Conservation (phyloP, 2,797 vertebrate genomes). For the Luscinia megarhynchos region DNA sequence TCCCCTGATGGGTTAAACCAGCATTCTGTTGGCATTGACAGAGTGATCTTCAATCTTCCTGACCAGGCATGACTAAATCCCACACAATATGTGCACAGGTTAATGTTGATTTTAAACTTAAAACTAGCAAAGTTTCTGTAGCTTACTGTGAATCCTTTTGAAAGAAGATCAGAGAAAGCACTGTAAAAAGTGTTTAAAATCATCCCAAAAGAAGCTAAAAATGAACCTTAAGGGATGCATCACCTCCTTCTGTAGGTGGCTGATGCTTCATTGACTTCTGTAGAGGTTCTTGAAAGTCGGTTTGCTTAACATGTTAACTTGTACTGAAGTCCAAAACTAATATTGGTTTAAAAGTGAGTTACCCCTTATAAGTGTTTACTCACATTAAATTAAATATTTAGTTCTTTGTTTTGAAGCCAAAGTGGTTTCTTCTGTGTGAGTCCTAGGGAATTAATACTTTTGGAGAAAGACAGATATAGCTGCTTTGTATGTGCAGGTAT, state of each 20-base stretch:
- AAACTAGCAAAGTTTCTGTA: not conserved
- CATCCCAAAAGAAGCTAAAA: not conserved
- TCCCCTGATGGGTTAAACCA: not conserved
- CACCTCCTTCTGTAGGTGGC: not conserved
- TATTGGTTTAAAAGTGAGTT: not conserved
- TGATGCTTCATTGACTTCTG: not conserved
- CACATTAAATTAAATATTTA: not conserved
- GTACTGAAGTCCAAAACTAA: not conserved
- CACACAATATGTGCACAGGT: not conserved
- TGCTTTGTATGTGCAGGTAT: not conserved
- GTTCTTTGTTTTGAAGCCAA: not conserved
- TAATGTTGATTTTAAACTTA: constrained; percentile 5
- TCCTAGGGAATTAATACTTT: not conserved
- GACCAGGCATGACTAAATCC: not conserved
- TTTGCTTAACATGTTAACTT: constrained; percentile 5
- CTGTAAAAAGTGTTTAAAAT: not conserved
- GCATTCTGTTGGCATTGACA: not conserved
- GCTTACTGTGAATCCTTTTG: not conserved
- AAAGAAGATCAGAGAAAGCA: not conserved
- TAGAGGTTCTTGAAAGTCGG: not conserved
- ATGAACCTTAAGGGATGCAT: not conserved
- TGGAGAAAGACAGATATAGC: not conserved
- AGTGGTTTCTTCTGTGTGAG: not conserved
- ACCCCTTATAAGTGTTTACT: not conserved
- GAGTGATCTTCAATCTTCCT: not conserved